Evolutionary conservation across 1,140 invertebrate genomes (phyloP), one percentile per base, ranked within the genome.

Genomic region (Oryctes rhinoceros): DNA sequence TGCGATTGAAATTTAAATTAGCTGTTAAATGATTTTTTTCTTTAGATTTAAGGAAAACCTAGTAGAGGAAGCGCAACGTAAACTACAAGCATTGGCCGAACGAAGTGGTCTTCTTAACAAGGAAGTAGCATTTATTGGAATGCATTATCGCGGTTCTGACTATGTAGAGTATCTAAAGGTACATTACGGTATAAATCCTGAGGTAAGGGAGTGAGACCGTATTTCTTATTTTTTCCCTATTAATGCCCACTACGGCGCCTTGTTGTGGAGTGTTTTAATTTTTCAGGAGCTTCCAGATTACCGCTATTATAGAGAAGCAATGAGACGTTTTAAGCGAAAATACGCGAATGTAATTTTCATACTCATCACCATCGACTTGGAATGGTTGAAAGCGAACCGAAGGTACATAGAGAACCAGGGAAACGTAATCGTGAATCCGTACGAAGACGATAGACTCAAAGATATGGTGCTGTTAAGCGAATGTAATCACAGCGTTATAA

Each of bases 401-500:
- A 15, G 20, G 0, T 20, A 9, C 7, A 30, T 80, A 35, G n/a
- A 80, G 35, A 0, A 44, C 3, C 18, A 49, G 3, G 35, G 30
- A 30, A 47, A 47, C 18, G 30, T 80, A 9, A n/a, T 77, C n/a
- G 35, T 62, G 7, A 80, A 80, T 44, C 79, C 79, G 2, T 53
- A 53, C 48, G 3, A 49, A 13, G 20, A 62, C 10, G 49, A 62
- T 37, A 15, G 30, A 59, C 13, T 59, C 15, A 39, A 24, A 13
- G 79, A 80, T 24, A 47, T 80, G 5, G 18, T 65, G n/a, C 37
- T 80, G n/a, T 62, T 80, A 37, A 76, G 71, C 4, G 5, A 76
- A 39, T 80, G 79, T 75, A 80, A 80, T 24, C 79, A 80, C 47
- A 71, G 44, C 9, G 65, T 80, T 53, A 80, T 76, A 20, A 76